Evolutionary conservation across 2,113 vertebrate species (phyloP).

Genomic region (Tupaia tana): DNA sequence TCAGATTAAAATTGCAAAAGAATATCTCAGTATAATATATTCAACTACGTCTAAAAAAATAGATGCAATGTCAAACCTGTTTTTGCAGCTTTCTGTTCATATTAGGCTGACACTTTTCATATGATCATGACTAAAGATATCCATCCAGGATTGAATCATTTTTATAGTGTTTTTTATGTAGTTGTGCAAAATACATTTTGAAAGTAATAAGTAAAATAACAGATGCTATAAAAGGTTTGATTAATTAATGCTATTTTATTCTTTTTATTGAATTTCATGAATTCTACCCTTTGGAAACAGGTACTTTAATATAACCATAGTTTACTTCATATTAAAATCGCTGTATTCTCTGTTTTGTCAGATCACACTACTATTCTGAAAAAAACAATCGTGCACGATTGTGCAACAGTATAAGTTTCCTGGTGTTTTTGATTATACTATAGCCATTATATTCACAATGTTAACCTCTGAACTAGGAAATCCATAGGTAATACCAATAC

Average conservation of each 20-base stretch:
- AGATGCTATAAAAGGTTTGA: neutral
- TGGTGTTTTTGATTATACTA: neutral
- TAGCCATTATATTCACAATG: neutral
- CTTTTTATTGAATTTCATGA: conserved; percentile 13
- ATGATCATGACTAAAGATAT: conserved; percentile 32
- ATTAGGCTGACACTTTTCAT: conserved; percentile 1
- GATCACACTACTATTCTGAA: conserved; percentile 1
- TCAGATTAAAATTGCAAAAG: neutral
- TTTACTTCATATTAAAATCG: conserved; percentile 16
- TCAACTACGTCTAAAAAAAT: conserved; percentile 56
- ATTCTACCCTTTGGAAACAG: neutral
- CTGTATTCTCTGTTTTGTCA: neutral
- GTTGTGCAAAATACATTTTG: conserved; percentile 42
- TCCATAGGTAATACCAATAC: neutral
- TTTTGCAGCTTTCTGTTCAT: conserved; percentile 53
- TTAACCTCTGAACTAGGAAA: neutral
- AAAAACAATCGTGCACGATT: neutral
- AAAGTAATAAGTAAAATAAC: conserved; percentile 49
- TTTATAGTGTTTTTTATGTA: neutral
- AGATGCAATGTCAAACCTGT: conserved; percentile 44
- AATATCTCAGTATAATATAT: conserved; percentile 48
- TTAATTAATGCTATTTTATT: neutral
- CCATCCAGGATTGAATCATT: neutral
- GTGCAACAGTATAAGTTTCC: neutral
- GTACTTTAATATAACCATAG: conserved; percentile 32